Conservation (phyloP, 2,888 invertebrate genomes). For the Nematopogon swammerdamellus region DNA sequence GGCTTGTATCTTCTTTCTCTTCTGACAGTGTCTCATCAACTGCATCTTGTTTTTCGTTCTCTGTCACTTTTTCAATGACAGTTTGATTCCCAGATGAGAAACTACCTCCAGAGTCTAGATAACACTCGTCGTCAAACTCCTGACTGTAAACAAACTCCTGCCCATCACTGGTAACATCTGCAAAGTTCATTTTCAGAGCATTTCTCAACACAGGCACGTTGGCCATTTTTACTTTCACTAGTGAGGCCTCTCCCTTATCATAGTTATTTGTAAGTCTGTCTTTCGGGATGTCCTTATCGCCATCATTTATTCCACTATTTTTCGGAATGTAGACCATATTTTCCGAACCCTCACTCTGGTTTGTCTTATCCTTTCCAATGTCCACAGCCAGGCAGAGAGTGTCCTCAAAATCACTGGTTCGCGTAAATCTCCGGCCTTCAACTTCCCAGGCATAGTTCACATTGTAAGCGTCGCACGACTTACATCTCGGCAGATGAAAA, state of each 20-base stretch:
- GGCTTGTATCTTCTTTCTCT: no score
- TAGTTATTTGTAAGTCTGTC: no score
- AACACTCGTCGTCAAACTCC: constrained; percentile 44
- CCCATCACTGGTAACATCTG: constrained; percentile 11
- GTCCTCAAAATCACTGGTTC: not conserved
- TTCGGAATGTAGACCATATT: no score
- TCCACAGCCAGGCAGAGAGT: not conserved
- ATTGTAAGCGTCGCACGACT: constrained; percentile 26
- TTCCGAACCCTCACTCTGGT: no score
- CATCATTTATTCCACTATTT: no score
- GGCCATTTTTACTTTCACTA: constrained; percentile 25
- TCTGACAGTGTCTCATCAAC: no score
- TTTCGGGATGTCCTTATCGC: no score
- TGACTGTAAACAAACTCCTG: constrained; percentile 38
- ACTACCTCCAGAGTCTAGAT: constrained; percentile 30
- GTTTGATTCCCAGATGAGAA: constrained; percentile 31
- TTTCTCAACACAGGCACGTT: constrained; percentile 26
- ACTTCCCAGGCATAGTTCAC: constrained; percentile 24
- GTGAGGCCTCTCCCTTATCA: no score
- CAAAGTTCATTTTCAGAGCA: constrained; percentile 11
- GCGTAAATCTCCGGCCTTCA: not conserved
- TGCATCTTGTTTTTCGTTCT: no score
- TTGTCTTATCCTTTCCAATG: no score
- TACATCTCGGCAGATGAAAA: constrained; percentile 39
- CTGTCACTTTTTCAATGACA: constrained; percentile 24